Percentiles rank a stretch among this genome's conserved stretches.
These are phyloP conservation scores for Orchestia grillus DNA, from an alignment of 1,140 invertebrate genomes.

Conservation along the genomic window DNA sequence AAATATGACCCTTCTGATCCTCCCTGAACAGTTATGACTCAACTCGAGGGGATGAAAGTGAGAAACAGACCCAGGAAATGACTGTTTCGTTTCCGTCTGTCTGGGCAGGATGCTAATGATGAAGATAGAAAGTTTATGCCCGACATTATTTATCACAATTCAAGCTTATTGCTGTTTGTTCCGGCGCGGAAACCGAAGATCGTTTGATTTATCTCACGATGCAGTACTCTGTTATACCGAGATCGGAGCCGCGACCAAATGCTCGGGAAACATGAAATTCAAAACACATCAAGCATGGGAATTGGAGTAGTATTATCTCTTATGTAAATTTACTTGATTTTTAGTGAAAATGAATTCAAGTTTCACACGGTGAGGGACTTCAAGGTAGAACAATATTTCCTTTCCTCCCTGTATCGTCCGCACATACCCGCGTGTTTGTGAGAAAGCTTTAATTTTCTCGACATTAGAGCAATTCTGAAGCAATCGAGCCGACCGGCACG, in stretches of 20 bases:
- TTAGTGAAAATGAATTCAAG: too few species aligned
- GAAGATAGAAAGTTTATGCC: neutral
- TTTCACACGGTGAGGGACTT: too few species aligned
- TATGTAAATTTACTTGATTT: too few species aligned
- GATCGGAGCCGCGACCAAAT: neutral
- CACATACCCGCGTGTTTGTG: neutral
- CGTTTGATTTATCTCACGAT: neutral
- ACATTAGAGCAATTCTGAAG: constrained; percentile 22
- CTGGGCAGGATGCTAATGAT: neutral
- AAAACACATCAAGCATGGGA: too few species aligned
- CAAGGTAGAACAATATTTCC: neutral
- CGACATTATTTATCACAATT: neutral
- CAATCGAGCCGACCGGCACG: constrained; percentile 19
- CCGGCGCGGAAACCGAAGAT: neutral
- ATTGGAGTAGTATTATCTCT: too few species aligned
- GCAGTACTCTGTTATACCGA: neutral
- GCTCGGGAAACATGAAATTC: too few species aligned
- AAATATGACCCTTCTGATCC: neutral
- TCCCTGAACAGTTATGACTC: neutral
- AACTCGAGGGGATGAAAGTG: neutral
- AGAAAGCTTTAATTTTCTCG: neutral
- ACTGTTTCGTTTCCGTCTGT: neutral
- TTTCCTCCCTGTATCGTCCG: neutral
- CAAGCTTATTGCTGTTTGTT: neutral
- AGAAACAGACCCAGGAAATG: neutral